Evolutionary conservation across 1,140 invertebrate species (phyloP).

Genomic region (Bombus waltoni): DNA sequence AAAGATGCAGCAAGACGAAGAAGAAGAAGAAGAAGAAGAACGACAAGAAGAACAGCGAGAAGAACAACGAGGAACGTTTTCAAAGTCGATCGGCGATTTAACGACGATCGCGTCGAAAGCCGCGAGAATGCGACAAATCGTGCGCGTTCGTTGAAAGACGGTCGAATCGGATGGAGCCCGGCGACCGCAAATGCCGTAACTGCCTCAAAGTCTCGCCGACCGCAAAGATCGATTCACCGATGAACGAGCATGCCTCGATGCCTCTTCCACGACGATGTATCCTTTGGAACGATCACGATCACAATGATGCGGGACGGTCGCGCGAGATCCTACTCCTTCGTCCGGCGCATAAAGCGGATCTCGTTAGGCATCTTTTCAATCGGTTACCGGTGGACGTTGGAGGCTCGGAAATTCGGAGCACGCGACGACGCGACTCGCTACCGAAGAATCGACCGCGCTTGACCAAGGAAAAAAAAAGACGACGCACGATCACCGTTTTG

Average conservation of each 20-base stretch:
- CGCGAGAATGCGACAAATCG: constrained; percentile 35
- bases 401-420: not conserved
- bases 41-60: too few species aligned
- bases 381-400: not conserved
- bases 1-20: not conserved
- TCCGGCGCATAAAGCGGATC: not conserved
- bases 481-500: not conserved
- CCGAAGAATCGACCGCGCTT: not conserved
- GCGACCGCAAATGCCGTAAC: constrained; percentile 45
- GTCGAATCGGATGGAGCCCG: constrained; percentile 21
- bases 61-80: constrained; percentile 7
- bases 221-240: constrained; percentile 46
- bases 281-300: not conserved
- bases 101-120: constrained; percentile 34
- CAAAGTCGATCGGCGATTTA: not conserved
- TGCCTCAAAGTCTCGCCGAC: constrained; percentile 35
- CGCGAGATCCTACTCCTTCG: not conserved
- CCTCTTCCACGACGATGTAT: not conserved
- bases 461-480: not conserved
- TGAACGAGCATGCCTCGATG: constrained; percentile 21
- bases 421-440: not conserved
- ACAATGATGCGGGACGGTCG: constrained; percentile 4
- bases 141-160: constrained; percentile 35
- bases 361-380: not conserved
- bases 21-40: too few species aligned